Percentiles rank a stretch among this genome's conserved stretches.
Conservation (phyloP, 2,113 vertebrate species). For the Cynopterus brachyotis region DNA sequence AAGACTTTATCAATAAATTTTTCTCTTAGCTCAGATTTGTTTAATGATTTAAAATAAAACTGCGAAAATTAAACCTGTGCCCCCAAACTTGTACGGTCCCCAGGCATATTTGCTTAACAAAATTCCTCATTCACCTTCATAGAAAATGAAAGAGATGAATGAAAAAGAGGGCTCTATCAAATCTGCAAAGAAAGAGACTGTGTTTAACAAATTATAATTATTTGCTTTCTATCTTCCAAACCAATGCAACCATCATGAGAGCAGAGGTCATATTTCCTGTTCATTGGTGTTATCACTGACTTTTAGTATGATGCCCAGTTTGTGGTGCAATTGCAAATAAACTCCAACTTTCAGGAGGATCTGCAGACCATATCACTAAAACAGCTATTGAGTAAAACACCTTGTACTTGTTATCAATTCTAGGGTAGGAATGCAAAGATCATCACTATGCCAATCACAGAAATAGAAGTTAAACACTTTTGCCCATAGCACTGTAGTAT, state of each 20-base stretch:
- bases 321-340: neutral
- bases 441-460: neutral
- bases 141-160: neutral
- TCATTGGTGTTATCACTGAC: neutral
- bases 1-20: neutral
- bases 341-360: neutral
- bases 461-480: neutral
- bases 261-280: neutral
- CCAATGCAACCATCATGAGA: neutral
- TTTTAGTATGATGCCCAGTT: neutral
- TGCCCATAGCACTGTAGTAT: neutral
- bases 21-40: neutral
- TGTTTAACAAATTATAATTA: neutral
- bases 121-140: neutral
- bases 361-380: neutral
- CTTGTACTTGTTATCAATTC: neutral
- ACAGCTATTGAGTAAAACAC: neutral
- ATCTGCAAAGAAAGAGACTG: fast-evolving
- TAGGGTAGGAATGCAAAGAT: neutral
- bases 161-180: neutral
- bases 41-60: neutral
- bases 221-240: neutral
- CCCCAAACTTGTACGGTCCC: neutral
- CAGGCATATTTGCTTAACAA: neutral
- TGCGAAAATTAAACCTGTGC: neutral